phyloP scores from a whole-genome alignment of 2,888 invertebrate genomes.

The Sminthurinus aureus region DNA sequence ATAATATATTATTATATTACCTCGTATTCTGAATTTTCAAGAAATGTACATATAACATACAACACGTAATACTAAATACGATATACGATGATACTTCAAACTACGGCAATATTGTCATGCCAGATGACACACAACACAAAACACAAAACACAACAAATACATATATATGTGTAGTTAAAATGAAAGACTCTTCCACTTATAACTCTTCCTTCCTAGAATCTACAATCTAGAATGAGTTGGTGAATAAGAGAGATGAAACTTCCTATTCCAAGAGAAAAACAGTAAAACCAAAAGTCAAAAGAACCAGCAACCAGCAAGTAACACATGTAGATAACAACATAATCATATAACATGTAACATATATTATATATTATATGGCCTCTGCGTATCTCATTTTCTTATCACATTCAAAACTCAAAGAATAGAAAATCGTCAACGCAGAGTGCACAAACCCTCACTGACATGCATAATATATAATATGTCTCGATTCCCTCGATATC shows the following conservation, averaged over 20 bases:
- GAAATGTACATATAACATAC: too few species aligned
- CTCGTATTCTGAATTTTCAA: too few species aligned
- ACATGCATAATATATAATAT: too few species aligned
- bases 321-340: too few species aligned
- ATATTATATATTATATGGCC: too few species aligned
- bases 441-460: not conserved
- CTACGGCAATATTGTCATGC: not conserved
- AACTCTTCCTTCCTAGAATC: not conserved
- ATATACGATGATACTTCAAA: not conserved
- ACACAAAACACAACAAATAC: slow-evolving; percentile 1
- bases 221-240: too few species aligned
- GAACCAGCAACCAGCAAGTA: not conserved
- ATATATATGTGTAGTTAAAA: not conserved
- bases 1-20: too few species aligned
- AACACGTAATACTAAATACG: too few species aligned
- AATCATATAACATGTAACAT: too few species aligned
- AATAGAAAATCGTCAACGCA: not conserved
- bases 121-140: slow-evolving; percentile 1
- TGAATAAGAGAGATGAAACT: too few species aligned
- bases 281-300: not conserved
- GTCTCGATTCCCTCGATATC: too few species aligned
- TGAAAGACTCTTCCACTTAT: not conserved
- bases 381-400: not conserved
- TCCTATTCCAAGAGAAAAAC: not conserved
- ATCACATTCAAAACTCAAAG: not conserved